Conservation (phyloP, 2,888 invertebrate genomes). For the Charanyca ferruginea region DNA sequence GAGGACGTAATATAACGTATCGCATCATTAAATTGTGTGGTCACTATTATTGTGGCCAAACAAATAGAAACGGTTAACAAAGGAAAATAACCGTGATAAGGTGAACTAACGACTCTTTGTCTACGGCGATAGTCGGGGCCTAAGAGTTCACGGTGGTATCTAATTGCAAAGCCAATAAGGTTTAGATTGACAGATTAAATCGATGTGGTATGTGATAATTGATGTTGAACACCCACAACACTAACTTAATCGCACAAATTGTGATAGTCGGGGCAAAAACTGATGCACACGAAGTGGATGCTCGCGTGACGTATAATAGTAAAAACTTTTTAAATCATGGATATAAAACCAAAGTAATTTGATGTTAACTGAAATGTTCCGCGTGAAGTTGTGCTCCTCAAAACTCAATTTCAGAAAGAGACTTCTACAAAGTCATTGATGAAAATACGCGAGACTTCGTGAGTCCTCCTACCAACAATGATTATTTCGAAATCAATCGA, state of each 20-base stretch:
- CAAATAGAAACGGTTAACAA: conserved; percentile 57
- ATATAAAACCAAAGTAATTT: conserved; percentile 8
- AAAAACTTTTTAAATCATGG: conserved; percentile 3
- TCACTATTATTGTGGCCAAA: conserved; percentile 41
- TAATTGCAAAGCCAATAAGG: conserved; percentile 41
- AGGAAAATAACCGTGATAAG: conserved; percentile 63
- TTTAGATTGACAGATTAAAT: conserved; percentile 20
- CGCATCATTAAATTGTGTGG: conserved; percentile 46
- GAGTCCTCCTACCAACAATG: not conserved
- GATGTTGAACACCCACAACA: conserved; percentile 2
- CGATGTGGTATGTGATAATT: not conserved
- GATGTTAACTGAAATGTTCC: conserved; percentile 3
- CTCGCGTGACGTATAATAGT: conserved; percentile 27
- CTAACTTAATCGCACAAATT: conserved; percentile 20
- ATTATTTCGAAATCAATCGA: not conserved
- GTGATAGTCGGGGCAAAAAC: conserved; percentile 7
- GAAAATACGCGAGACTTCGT: not conserved
- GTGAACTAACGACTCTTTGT: conserved; percentile 61
- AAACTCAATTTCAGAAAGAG: conserved; percentile 4
- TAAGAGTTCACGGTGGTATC: conserved; percentile 32
- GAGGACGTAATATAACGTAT: conserved; percentile 33
- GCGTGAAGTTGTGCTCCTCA: not conserved
- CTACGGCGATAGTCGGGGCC: conserved; percentile 42
- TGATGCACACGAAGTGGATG: conserved; percentile 11
- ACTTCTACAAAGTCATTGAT: conserved; percentile 3